phyloP scores from a whole-genome alignment of 2,888 invertebrate species.

The Mesochorus sp. region DNA sequence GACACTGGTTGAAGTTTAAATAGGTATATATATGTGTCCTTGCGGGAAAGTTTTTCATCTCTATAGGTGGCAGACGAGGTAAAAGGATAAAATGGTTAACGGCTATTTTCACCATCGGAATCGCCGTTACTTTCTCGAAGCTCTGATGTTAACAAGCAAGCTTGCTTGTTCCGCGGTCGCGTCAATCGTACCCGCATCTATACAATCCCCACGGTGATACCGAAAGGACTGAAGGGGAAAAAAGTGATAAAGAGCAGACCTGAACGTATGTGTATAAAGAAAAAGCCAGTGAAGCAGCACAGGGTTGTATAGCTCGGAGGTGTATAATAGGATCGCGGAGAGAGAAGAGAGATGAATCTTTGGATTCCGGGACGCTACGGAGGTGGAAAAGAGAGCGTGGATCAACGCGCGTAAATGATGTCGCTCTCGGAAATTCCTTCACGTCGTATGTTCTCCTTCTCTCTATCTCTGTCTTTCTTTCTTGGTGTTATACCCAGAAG shows the following conservation, averaged over 20 bases:
- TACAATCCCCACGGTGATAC: not conserved
- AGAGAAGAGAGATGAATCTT: not conserved
- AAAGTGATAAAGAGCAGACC: slow-evolving; percentile 11
- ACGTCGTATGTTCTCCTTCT: slow-evolving; percentile 13
- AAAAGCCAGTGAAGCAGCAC: not conserved
- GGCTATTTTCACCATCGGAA: slow-evolving; percentile 48
- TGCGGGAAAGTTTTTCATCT: too few relatives aligned
- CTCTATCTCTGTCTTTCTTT: not conserved
- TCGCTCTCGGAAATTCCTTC: slow-evolving; percentile 48
- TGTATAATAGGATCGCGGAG: slow-evolving; percentile 17
- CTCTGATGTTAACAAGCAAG: slow-evolving; percentile 50
- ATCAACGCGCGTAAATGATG: slow-evolving; percentile 58
- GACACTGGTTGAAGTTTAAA: not conserved
- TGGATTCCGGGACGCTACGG: not conserved
- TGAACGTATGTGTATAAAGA: not conserved
- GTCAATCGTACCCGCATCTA: slow-evolving; percentile 43
- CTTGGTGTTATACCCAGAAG: not conserved
- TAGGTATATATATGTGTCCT: not conserved
- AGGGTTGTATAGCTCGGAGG: slow-evolving; percentile 26
- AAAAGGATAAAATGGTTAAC: not conserved
- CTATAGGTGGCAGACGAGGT: too few relatives aligned
- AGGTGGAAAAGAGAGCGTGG: not conserved
- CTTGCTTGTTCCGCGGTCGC: slow-evolving; percentile 12
- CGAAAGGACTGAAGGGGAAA: not conserved
- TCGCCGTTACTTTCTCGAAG: slow-evolving; percentile 31